phyloP scores from a whole-genome alignment of 2,113 vertebrate genomes.

The Phalacrocorax aristotelis region DNA sequence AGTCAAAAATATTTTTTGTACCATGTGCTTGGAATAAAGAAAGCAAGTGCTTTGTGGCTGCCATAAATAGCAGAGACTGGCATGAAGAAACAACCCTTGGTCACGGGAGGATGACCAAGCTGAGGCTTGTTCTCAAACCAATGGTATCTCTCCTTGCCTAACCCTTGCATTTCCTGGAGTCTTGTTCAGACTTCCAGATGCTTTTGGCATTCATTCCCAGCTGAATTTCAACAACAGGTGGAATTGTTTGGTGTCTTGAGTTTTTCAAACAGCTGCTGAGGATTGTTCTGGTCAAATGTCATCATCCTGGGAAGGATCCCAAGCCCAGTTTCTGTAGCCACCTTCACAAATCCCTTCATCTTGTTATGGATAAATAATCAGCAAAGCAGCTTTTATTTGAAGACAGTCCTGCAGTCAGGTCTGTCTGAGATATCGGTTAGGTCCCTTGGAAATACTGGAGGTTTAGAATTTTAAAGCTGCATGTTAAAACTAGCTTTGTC shows the following conservation, averaged over 20 bases:
- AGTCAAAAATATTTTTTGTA: not conserved
- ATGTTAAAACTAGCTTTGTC: not conserved
- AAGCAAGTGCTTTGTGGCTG: not conserved
- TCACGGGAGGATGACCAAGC: not conserved
- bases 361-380: constrained; percentile 3
- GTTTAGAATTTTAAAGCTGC: not conserved
- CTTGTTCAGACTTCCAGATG: constrained; percentile 24
- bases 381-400: not conserved
- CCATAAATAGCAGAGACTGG: not conserved
- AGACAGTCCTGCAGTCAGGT: not conserved
- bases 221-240: constrained; percentile 72
- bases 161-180: not conserved
- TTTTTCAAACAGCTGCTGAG: constrained; percentile 65
- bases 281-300: constrained; percentile 1
- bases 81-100: not conserved
- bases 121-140: not conserved
- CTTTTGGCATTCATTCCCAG: constrained; percentile 26
- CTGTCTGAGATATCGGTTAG: not conserved
- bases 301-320: not conserved
- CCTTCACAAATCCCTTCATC: not conserved
- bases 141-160: not conserved
- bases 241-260: constrained; percentile 51
- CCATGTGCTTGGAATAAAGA: not conserved
- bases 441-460: not conserved
- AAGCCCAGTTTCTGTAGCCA: not conserved